Conservation (phyloP, 2,888 invertebrate genomes). For the Ischnus inquisitorius region DNA sequence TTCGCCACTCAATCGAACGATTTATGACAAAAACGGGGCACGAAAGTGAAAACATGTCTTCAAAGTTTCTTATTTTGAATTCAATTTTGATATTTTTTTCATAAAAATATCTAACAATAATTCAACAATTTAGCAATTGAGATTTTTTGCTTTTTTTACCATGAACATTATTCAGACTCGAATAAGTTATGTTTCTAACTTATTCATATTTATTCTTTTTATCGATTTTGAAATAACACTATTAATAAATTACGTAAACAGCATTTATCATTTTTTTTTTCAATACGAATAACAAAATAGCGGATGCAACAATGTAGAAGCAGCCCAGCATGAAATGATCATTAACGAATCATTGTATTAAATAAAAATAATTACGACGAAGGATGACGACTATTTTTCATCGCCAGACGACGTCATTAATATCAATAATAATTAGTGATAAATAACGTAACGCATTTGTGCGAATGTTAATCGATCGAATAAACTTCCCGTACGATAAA, state of each 20-base stretch:
- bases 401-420: not conserved
- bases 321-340: not conserved
- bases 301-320: not conserved
- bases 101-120: no score
- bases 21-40: not conserved
- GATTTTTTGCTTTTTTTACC: no score
- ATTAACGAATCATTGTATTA: not conserved
- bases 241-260: not conserved
- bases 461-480: not conserved
- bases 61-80: not conserved
- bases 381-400: not conserved
- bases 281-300: not conserved
- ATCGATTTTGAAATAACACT: no score
- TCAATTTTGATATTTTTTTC: no score
- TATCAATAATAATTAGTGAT: not conserved
- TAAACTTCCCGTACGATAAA: constrained; percentile 10
- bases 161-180: no score
- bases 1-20: not conserved
- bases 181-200: no score
- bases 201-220: no score
- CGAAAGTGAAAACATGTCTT: not conserved
- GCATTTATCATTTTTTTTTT: not conserved
- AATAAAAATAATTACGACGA: no score
- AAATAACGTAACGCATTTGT: constrained; percentile 5
- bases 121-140: no score